Conservation (phyloP, 92 coral and sea anemone species). For the Chrysogorgia sp. region DNA sequence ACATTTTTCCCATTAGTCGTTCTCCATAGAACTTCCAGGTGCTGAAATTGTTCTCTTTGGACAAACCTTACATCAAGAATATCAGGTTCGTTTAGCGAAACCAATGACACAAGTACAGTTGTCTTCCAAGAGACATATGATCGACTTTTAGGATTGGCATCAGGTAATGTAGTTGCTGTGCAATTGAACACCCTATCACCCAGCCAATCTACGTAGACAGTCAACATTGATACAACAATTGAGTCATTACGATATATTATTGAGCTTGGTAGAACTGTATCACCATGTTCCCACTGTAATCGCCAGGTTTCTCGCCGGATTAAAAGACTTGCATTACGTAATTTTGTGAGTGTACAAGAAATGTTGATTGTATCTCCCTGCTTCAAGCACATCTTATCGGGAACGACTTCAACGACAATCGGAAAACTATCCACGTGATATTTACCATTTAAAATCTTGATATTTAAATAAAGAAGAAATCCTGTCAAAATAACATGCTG, state of each 20-base stretch:
- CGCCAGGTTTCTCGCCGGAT: not conserved
- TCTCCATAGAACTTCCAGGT: not conserved
- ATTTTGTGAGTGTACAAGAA: not conserved
- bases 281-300: not conserved
- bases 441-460: not conserved
- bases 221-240: not conserved
- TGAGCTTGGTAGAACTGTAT: not conserved
- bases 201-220: not conserved
- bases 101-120: not conserved
- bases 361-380: not conserved
- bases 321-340: not conserved
- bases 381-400: not conserved
- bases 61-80: conserved; percentile 2
- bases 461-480: not conserved
- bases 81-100: not conserved
- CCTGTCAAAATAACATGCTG: not conserved
- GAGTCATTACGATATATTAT: not conserved
- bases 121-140: not conserved
- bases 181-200: not conserved
- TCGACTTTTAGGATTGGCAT: not conserved
- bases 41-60: not conserved
- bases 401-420: not conserved
- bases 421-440: not conserved
- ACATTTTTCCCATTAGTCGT: not conserved
- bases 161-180: not conserved